These are phyloP conservation scores for Vireo altiloquus DNA, from an alignment of 2,113 vertebrate genomes.

Conservation along the genomic window DNA sequence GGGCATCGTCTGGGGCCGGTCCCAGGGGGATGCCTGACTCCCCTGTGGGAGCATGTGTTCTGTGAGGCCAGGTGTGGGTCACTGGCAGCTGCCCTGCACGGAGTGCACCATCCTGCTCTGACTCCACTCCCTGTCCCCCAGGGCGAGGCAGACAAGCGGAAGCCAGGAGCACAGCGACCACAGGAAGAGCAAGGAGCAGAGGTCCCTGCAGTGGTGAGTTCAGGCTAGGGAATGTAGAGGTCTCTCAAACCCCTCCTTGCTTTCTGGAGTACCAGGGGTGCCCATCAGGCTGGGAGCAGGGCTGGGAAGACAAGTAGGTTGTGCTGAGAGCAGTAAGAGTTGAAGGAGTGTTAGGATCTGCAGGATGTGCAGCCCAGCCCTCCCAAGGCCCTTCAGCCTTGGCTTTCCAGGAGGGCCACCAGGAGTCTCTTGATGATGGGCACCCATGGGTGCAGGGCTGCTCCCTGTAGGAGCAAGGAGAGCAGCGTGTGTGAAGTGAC, in stretches of 20 bases:
- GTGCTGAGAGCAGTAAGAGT: background rate
- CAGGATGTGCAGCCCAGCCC: background rate
- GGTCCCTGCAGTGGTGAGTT: conserved; percentile 51
- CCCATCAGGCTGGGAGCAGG: background rate
- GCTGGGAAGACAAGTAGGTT: background rate
- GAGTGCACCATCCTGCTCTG: background rate
- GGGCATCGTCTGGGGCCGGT: background rate
- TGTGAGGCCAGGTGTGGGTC: background rate
- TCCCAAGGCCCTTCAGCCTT: background rate
- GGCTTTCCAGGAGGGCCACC: background rate
- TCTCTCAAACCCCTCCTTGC: background rate
- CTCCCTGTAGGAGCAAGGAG: background rate
- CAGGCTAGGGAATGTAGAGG: background rate
- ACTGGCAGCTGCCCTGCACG: background rate
- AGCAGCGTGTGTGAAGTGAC: background rate
- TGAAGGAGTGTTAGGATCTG: background rate
- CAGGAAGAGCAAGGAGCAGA: conserved; percentile 52
- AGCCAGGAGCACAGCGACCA: background rate
- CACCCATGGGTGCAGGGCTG: background rate
- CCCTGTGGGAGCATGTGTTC: background rate
- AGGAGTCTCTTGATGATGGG: background rate
- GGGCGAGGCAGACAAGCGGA: conserved; percentile 51
- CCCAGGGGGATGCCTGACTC: background rate
- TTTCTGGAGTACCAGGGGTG: background rate
- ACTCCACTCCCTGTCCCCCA: background rate